These are phyloP conservation scores for Diachrysia chrysitis DNA, from an alignment of 2,888 invertebrate genomes.

Conservation along the genomic window DNA sequence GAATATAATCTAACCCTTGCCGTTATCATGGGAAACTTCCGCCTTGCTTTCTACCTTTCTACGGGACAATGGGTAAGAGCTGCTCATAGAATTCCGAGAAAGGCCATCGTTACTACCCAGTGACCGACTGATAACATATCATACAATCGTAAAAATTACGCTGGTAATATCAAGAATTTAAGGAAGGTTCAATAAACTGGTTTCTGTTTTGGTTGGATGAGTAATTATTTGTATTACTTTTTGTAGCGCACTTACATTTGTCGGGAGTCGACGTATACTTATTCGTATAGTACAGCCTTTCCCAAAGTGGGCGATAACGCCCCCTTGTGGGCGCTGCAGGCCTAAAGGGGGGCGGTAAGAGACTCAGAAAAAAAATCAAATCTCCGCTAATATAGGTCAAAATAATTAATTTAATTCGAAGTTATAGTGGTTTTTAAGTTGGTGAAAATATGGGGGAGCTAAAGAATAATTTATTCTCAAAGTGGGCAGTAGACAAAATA, in stretches of 20 bases:
- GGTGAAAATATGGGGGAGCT: too few species aligned
- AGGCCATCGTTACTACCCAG: slow-evolving; percentile 33
- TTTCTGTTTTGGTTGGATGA: slow-evolving; percentile 1
- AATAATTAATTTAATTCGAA: too few species aligned
- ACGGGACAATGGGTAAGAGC: slow-evolving; percentile 38
- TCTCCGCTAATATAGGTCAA: too few species aligned
- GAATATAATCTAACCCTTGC: slow-evolving; percentile 10
- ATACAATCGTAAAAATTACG: slow-evolving; percentile 15
- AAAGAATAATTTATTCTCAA: too few species aligned
- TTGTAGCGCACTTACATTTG: not conserved
- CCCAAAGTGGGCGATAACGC: too few species aligned
- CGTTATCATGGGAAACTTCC: slow-evolving; percentile 32
- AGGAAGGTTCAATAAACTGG: slow-evolving; percentile 5
- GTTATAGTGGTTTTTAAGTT: too few species aligned
- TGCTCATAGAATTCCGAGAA: slow-evolving; percentile 39
- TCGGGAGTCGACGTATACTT: not conserved
- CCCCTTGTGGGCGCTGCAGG: too few species aligned
- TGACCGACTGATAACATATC: slow-evolving; percentile 40
- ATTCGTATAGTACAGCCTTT: too few species aligned
- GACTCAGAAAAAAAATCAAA: too few species aligned
- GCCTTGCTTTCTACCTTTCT: slow-evolving; percentile 41
- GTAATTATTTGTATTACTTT: too few species aligned
- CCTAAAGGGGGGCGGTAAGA: too few species aligned
- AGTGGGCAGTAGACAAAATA: too few species aligned
- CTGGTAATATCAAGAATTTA: slow-evolving; percentile 28